Evolutionary conservation across 2,888 invertebrate species (phyloP).

Genomic region (Netelia fuscicornis): DNA sequence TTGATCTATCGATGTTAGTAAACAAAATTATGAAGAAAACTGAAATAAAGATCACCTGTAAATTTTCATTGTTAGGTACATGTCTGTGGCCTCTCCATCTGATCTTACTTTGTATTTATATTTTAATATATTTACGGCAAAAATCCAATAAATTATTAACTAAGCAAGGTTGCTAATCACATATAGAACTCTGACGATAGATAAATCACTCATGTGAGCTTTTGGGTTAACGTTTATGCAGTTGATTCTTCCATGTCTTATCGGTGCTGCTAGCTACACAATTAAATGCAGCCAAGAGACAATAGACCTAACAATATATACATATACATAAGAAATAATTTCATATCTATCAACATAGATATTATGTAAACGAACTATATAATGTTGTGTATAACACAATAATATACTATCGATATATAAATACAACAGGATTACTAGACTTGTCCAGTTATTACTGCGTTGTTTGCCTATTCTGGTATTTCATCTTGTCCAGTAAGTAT

Average conservation of each 20-base stretch:
- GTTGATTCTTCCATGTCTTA: slow-evolving; percentile 6
- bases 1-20: background rate
- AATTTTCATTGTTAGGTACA: background rate
- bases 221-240: slow-evolving; percentile 50
- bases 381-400: slow-evolving; percentile 44
- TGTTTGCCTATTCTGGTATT: background rate
- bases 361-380: slow-evolving; percentile 32
- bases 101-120: background rate
- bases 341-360: slow-evolving; percentile 41
- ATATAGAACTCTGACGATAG: background rate
- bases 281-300: slow-evolving; percentile 19
- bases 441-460: background rate
- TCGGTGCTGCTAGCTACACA: slow-evolving; percentile 16
- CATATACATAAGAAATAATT: slow-evolving; percentile 65
- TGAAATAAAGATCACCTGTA: background rate
- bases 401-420: slow-evolving; percentile 23
- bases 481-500: slow-evolving; percentile 20
- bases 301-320: slow-evolving; percentile 56
- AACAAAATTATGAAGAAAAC: background rate
- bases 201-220: background rate
- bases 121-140: background rate
- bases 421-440: slow-evolving; percentile 41
- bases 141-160: background rate
- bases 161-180: too few relatives aligned
- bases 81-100: background rate